Evolutionary conservation across 1,140 invertebrate genomes (phyloP), one percentile per base, ranked within the genome.

Genomic region (Cheumatopsyche charites): DNA sequence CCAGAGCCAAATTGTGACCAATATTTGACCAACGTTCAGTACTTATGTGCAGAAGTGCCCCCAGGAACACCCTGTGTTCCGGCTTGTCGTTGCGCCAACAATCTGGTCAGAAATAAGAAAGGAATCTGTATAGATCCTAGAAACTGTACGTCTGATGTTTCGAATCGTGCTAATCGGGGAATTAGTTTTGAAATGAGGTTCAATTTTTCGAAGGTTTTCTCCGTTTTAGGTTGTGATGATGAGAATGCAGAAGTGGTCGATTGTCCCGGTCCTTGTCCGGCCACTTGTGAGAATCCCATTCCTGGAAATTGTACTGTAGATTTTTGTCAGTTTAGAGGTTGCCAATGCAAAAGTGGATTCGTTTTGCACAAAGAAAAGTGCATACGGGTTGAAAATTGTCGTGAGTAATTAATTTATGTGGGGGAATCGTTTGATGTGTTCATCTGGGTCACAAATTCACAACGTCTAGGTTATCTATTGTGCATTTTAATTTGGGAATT

Each of bases 261-360:
- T n/a, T 55, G 49, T 55, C 66, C 66, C 5, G 55, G 47, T 21
- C 9, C 47, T 55, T 55, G 47, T 55, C 66, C 47, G 3, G n/a
- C 36, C 1, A 68, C 66, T 55, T 68, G 66, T 19, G 29, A 55
- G 2, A 21, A 55, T 7, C 45, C 23, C n/a, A 7, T 12, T 55
- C 45, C 66, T 17, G 25, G 4, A 1, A 26, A 15, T 4, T 68
- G 47, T n/a, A 21, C 5, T 42, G 11, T 5, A 43, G 19, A 36
- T 3, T 26, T 55, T 23, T 58, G 47, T 55, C 36, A 23, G 36
- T 15, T 58, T 4, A 52, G 66, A 36, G 66, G 66, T 2, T 68
- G 66, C 41, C 45, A 52, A 15, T 68, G 66, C 17, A 68, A 68
- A 68, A 26, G 29, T 5, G 66, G 66, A 55, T 68, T 52, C 19